Evolutionary conservation across 2,888 invertebrate genomes (phyloP).

Genomic region (Quadroppia sp.): DNA sequence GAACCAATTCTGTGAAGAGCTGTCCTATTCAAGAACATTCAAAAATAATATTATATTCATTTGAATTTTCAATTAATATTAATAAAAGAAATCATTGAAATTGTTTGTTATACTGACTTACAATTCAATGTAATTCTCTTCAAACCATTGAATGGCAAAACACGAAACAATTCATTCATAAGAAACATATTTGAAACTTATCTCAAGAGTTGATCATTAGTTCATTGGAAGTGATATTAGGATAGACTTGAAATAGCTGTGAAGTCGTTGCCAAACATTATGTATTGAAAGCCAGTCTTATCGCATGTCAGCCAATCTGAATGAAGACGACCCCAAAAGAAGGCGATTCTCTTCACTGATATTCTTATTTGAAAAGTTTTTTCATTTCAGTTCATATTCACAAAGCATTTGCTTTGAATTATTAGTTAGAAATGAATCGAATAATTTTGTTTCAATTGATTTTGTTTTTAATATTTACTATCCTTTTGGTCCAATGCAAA

Average conservation of each 20-base stretch:
- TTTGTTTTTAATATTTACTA: constrained; percentile 18
- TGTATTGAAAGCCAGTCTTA: constrained; percentile 21
- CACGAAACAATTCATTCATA: too few relatives aligned
- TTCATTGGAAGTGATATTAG: neutral
- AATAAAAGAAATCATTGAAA: too few relatives aligned
- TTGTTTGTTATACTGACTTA: too few relatives aligned
- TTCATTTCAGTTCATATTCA: constrained; percentile 3
- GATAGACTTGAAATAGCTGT: constrained; percentile 29
- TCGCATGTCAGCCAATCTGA: constrained; percentile 32
- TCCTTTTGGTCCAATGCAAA: constrained; percentile 11
- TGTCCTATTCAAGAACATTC: too few relatives aligned
- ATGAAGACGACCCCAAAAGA: constrained; percentile 18
- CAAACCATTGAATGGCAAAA: too few relatives aligned
- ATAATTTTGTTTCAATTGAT: neutral
- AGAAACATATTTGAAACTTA: too few relatives aligned
- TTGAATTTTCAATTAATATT: too few relatives aligned
- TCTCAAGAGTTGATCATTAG: neutral
- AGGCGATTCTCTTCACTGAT: constrained; percentile 30
- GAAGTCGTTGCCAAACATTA: constrained; percentile 15
- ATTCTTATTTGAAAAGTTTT: constrained; percentile 5
- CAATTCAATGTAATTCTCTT: too few relatives aligned
- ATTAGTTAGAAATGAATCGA: constrained; percentile 16
- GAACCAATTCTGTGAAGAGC: too few relatives aligned
- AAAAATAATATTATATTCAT: too few relatives aligned
- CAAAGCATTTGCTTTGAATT: constrained; percentile 7